A percentile compares a stretch with the other conserved stretches of the same genome.
These are phyloP conservation scores for Drosophila kurseongensis DNA, from an alignment of 1,140 invertebrate species.

Conservation along the genomic window DNA sequence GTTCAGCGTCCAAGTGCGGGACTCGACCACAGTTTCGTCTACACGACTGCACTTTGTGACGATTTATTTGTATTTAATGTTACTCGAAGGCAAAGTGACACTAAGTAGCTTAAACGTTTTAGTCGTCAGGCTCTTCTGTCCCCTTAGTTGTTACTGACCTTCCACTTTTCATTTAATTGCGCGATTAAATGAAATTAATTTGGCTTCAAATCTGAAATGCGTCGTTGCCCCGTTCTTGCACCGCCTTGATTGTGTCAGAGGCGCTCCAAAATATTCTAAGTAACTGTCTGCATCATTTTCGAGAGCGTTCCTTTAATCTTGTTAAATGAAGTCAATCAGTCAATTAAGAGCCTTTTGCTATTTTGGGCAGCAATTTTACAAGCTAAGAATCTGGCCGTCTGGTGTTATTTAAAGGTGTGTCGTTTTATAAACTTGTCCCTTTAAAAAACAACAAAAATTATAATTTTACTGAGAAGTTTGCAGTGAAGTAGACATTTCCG, in stretches of 20 bases:
- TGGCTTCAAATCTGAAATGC: conserved; percentile 50
- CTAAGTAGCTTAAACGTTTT: conserved; percentile 75
- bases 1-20: neutral
- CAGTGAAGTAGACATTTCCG: too few relatives aligned
- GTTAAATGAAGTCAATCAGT: conserved; percentile 67
- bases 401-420: too few relatives aligned
- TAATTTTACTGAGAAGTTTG: too few relatives aligned
- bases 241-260: neutral
- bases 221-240: conserved; percentile 26
- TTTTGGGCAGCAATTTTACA: neutral
- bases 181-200: conserved; percentile 80
- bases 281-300: conserved; percentile 28
- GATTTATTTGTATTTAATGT: conserved; percentile 75
- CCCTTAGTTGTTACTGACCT: conserved; percentile 27
- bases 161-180: conserved; percentile 70
- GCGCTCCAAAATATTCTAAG: neutral
- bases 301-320: conserved; percentile 46
- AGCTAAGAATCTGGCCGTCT: too few relatives aligned
- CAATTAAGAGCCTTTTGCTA: conserved; percentile 38
- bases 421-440: too few relatives aligned
- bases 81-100: conserved; percentile 55
- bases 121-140: conserved; percentile 13
- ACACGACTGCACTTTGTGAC: conserved; percentile 56
- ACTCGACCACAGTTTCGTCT: conserved; percentile 33
- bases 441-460: too few relatives aligned